Evolutionary conservation across 2,113 vertebrate species (phyloP), one percentile per base, ranked within the genome.

Genomic region (Montifringilla adamsi): DNA sequence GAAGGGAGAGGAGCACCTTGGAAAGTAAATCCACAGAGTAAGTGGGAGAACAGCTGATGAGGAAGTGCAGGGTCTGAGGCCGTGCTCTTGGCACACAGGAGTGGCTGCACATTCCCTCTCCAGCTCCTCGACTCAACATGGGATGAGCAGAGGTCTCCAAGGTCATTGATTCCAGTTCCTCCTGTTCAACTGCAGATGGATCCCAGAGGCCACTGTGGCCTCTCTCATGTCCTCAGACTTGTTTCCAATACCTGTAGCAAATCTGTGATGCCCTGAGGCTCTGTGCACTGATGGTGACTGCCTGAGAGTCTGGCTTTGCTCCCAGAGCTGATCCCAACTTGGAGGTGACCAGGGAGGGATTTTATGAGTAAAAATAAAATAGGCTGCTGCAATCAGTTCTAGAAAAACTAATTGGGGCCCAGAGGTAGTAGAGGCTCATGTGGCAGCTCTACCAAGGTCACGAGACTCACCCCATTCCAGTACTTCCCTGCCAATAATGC

Each of bases 61-160:
- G 28, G 44, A 74, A 2, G 30, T 18, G 33, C 46, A 50, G 53
- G 15, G 21, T n/a, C 55, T 49, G 24, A 37, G 33, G 28, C 21
- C 0, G 0, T 1, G 4, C 10, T 49, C 23, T 55, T 4, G 16
- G 55, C 23, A 15, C 52, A 4, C 66, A 35, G 70, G 39, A 10
- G 10, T 47, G 16, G 53, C 16, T 76, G 70, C 30, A 4, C 50
- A 18, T 68, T 82, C 76, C 62, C 43, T 63, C 23, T 90, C 47
- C 81, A 69, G 55, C 24, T 64, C 12, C 41, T 76, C 37, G 35
- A 4, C 41, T 27, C 2, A 1, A 19, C 16, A 8, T 11, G n/a
- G 11, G 37, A 15, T 4, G 33, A 47, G 23, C 16, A 46, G 43
- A 53, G 24, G 11, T 63, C 39, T 68, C 73, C 20, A 43, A 60